phyloP scores from a whole-genome alignment of 1,140 invertebrate genomes.

The Centruroides sculpturatus region DNA sequence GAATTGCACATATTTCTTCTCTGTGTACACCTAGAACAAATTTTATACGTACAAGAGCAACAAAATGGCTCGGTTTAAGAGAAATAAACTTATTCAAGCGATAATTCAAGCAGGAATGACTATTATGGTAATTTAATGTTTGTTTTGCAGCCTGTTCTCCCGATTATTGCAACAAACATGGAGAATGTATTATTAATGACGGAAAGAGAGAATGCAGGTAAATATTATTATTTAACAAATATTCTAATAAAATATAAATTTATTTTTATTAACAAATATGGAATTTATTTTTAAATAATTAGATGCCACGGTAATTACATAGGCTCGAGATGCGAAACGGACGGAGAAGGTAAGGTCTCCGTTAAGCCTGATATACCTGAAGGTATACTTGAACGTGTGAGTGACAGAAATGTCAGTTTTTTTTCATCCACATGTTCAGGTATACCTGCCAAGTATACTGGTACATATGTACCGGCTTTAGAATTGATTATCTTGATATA shows the following conservation, averaged over 20 bases:
- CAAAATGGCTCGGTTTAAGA: background rate
- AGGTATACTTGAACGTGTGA: too few relatives aligned
- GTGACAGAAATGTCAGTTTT: background rate
- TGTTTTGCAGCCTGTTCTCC: conserved; percentile 40
- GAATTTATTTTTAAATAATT: conserved; percentile 16
- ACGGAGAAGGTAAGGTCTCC: conserved; percentile 45
- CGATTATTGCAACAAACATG: conserved; percentile 60
- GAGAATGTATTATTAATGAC: conserved; percentile 57
- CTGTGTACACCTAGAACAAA: background rate
- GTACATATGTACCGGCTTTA: too few relatives aligned
- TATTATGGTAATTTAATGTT: background rate
- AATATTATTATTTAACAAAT: conserved; percentile 26
- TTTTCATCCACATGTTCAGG: too few relatives aligned
- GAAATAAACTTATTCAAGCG: conserved; percentile 2
- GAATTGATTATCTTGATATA: too few relatives aligned
- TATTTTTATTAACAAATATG: background rate
- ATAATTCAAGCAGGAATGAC: background rate
- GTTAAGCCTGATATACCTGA: too few relatives aligned
- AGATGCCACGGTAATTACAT: conserved; percentile 73
- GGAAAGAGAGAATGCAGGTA: conserved; percentile 62
- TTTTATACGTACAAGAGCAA: background rate
- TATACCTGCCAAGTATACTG: too few relatives aligned
- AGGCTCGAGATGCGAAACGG: conserved; percentile 71
- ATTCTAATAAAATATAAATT: background rate
- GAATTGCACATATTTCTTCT: background rate